Conservation (phyloP, 2,797 vertebrate genomes). For the Tympanoctomys barrerae region DNA sequence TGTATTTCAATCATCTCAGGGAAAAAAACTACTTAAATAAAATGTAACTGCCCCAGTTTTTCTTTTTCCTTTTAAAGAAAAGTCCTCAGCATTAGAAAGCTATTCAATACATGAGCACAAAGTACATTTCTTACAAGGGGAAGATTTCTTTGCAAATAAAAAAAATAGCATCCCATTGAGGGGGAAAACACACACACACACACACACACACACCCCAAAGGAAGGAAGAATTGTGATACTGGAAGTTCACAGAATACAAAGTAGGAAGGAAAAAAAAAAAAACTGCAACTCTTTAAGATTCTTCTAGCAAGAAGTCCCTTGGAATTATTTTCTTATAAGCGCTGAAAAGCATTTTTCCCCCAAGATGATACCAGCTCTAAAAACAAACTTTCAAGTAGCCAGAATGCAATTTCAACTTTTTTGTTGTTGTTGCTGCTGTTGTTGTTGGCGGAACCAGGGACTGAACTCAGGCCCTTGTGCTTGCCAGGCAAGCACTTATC, state of each 20-base stretch:
- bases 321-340: slow-evolving; percentile 59
- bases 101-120: not conserved
- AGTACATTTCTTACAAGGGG: not conserved
- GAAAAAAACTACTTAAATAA: slow-evolving; percentile 29
- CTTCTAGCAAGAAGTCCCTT: slow-evolving; percentile 60
- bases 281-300: not conserved
- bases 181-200: not conserved
- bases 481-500: no score
- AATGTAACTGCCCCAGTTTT: not conserved
- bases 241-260: slow-evolving; percentile 27
- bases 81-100: not conserved
- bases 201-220: no score
- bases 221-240: not conserved
- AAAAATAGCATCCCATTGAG: not conserved
- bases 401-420: slow-evolving; percentile 66
- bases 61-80: slow-evolving; percentile 38
- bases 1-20: slow-evolving; percentile 48
- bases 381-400: slow-evolving; percentile 67
- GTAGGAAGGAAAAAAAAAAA: not conserved
- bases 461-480: no score
- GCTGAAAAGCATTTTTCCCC: slow-evolving; percentile 36
- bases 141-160: slow-evolving; percentile 51
- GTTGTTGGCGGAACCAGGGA: no score
- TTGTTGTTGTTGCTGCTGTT: no score
- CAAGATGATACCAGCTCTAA: slow-evolving; percentile 47